Percentiles rank a stretch among this genome's conserved stretches.
phyloP scores from a whole-genome alignment of 2,113 vertebrate species.

The Campylorhamphus procurvoides region DNA sequence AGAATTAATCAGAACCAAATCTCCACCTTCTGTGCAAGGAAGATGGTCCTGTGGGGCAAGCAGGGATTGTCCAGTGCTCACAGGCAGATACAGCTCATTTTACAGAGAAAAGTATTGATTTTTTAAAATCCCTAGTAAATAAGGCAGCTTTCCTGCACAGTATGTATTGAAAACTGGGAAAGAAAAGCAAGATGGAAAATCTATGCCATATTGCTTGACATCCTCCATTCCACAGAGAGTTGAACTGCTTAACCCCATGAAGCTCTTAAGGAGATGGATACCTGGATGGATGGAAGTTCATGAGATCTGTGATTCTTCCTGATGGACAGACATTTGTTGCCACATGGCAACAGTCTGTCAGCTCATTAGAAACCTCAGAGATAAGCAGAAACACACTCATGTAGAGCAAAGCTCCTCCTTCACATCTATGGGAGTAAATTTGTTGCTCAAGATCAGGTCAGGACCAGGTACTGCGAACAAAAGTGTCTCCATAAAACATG shows the following conservation, averaged over 20 bases:
- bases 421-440: background rate
- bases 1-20: background rate
- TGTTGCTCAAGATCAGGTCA: background rate
- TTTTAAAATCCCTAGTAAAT: background rate
- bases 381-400: background rate
- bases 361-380: background rate
- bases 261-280: background rate
- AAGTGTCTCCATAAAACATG: accelerated
- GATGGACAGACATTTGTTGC: background rate
- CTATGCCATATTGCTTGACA: accelerated
- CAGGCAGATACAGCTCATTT: background rate
- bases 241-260: accelerated
- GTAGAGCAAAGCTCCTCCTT: background rate
- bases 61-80: background rate
- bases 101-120: background rate
- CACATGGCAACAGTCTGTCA: background rate
- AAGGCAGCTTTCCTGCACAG: background rate
- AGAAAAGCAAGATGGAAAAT: background rate
- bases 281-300: background rate
- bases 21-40: background rate
- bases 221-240: background rate
- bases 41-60: background rate
- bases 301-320: background rate
- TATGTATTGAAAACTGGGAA: background rate
- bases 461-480: background rate